Conservation (phyloP, 2,797 vertebrate species). For the Natrix natrix region DNA sequence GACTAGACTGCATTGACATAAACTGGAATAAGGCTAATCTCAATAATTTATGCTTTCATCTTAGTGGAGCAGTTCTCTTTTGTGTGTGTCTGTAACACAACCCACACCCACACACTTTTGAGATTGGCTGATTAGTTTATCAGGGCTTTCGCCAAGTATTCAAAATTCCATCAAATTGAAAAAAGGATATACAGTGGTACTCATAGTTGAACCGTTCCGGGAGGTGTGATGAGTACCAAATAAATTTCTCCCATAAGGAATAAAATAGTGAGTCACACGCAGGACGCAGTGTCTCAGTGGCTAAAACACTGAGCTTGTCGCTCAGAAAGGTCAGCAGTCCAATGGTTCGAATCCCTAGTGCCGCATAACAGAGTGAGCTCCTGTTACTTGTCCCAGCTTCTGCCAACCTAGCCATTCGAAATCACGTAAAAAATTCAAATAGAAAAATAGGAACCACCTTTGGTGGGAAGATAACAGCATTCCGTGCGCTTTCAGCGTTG, state of each 20-base stretch:
- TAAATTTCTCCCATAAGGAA: neutral
- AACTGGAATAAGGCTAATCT: neutral
- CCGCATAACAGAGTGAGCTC: no score
- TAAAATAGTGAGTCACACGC: neutral
- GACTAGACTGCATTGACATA: neutral
- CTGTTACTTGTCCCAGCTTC: no score
- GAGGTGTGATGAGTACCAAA: neutral
- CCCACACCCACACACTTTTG: neutral
- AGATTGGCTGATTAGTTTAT: neutral
- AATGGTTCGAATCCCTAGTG: no score
- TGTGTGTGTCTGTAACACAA: neutral
- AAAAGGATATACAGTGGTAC: neutral
- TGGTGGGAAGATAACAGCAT: no score
- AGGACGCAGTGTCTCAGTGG: no score
- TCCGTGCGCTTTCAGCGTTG: no score
- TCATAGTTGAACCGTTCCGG: neutral
- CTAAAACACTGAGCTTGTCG: no score
- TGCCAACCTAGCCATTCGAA: no score
- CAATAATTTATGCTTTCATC: neutral
- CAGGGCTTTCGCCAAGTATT: neutral
- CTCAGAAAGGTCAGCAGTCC: no score
- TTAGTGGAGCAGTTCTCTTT: neutral
- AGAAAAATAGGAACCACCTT: no score
- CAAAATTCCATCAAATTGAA: neutral
- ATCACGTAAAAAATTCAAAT: no score